Base-by-base conservation (phyloP, 2,797 vertebrate genomes). In the Neosalanx taihuensis region DNA sequence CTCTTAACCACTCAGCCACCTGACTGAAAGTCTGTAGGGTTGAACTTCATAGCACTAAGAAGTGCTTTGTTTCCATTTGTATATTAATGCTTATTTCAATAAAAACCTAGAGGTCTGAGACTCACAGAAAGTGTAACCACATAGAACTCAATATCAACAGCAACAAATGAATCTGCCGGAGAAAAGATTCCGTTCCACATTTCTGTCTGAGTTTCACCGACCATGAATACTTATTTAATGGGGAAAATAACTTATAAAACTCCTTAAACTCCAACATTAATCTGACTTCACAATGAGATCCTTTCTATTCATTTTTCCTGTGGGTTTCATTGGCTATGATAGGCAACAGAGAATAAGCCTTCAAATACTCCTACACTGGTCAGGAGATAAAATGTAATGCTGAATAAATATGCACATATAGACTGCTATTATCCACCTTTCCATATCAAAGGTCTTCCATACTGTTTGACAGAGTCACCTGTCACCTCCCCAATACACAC, bases 401-500 rank as follows among this genome's bases (percentile, higher is more conserved):
- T 35, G 46, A 72, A 71, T 78, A 83, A 84, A 84, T 83, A 83
- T 84, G 83, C 81, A 83, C 82, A 86, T 84, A 85, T 80, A 83
- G 79, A 85, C 76, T 69, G 60, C 78, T 80, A 79, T 79, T 82
- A 76, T 82, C 69, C 69, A 71, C 58, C 71, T 75, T 71, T 72
- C 49, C 68, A 58, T 79, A 79, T 81, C 70, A 82, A 71, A 83
- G 73, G 61, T 70, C 72, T 58, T 62, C 67, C 67, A 65, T 57
- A 56, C 69, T 71, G 64, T 64, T 64, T 71, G 69, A 72, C 6
- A 17, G 15, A 5, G 67, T 71, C 71, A 67, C 23, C 23, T 26
- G 23, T 26, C 23, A 30, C 61, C 61, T 6, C 41, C 53, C 29
- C 64, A 51, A 60, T 10, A 23, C 61, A 67, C 64, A 66, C 60